phyloP scores from a whole-genome alignment of 2,113 vertebrate species.

The Thryonomys swinderianus region DNA sequence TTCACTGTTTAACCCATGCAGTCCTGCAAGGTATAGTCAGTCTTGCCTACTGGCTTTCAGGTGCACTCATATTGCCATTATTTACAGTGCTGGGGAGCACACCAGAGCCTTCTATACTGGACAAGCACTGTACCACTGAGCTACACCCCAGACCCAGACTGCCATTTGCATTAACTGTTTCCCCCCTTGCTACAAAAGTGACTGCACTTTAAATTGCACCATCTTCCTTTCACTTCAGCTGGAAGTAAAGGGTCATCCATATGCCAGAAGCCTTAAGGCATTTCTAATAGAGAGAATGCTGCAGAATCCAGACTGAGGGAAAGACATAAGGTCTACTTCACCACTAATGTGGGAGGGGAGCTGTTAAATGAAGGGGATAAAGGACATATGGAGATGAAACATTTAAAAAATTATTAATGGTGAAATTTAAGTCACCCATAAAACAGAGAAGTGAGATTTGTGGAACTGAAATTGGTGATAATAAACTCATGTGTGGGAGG shows the following conservation, averaged over 20 bases:
- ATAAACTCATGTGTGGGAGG: neutral
- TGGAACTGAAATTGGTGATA: neutral
- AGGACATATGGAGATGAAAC: constrained; percentile 7
- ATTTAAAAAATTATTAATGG: neutral
- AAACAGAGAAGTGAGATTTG: neutral
- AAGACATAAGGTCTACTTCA: neutral
- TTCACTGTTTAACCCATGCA: neutral
- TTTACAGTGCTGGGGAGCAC: too few species aligned
- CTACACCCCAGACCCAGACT: neutral
- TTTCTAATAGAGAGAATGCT: neutral
- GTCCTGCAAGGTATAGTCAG: too few species aligned
- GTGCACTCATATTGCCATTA: neutral
- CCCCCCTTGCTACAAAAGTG: neutral
- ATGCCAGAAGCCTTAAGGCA: neutral
- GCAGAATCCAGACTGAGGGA: neutral
- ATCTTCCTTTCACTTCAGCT: neutral
- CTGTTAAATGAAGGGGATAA: neutral
- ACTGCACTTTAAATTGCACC: neutral
- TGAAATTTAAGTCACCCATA: neutral
- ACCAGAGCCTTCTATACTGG: neutral
- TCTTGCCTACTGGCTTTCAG: neutral
- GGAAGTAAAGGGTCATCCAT: neutral
- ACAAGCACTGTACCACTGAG: neutral
- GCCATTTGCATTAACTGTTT: neutral
- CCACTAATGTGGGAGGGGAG: neutral